A percentile compares a stretch with the other conserved stretches of the same genome.
These are phyloP conservation scores for Schizopygopsis pylzovi DNA, from an alignment of 2,797 vertebrate genomes.

Conservation along the genomic window DNA sequence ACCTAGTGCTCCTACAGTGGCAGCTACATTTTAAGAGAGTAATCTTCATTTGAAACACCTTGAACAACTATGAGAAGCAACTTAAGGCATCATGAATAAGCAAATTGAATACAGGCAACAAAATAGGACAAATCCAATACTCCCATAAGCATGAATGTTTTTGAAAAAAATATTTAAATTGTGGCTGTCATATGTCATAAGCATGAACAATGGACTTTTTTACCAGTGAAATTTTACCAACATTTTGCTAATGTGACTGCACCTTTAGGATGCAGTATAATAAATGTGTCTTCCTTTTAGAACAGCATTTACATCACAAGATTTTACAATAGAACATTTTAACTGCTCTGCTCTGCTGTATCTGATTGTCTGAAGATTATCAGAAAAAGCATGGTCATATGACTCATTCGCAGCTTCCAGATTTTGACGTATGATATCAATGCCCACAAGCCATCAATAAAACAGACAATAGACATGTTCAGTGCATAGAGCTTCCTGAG, in stretches of 20 bases:
- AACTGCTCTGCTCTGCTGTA: not conserved
- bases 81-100: not conserved
- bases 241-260: not conserved
- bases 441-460: slow-evolving; percentile 58
- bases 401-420: not conserved
- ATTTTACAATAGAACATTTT: not conserved
- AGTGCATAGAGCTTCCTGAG: slow-evolving; percentile 26
- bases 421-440: slow-evolving; percentile 37
- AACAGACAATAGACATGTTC: slow-evolving; percentile 53
- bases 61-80: not conserved
- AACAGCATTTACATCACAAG: not conserved
- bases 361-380: not conserved
- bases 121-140: not conserved
- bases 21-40: not conserved
- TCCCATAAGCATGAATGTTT: not conserved
- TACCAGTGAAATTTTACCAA: not conserved
- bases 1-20: too few relatives aligned
- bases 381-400: slow-evolving; percentile 1
- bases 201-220: not conserved
- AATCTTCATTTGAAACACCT: not conserved
- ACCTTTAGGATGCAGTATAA: not conserved
- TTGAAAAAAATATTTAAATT: too few relatives aligned
- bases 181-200: too few relatives aligned
- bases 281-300: not conserved
- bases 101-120: not conserved